These are phyloP conservation scores for Oplegnathus fasciatus DNA, from an alignment of 2,113 vertebrate species.

Conservation along the genomic window DNA sequence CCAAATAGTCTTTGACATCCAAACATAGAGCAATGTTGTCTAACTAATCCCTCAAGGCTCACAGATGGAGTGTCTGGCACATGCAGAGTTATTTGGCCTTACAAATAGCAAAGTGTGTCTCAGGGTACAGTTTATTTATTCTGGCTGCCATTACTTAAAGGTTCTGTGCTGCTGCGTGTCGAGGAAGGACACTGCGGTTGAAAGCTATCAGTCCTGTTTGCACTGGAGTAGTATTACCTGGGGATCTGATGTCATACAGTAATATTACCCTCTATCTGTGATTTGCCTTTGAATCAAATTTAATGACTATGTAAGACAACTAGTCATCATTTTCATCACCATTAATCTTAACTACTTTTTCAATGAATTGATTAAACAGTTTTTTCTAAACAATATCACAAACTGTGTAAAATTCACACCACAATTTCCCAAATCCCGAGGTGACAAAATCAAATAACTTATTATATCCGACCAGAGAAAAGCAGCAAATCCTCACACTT, in stretches of 20 bases:
- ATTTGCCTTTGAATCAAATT: too few species aligned
- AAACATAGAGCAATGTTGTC: constrained; percentile 10
- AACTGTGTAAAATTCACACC: not conserved
- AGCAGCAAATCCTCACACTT: not conserved
- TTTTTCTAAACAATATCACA: not conserved
- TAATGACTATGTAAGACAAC: too few species aligned
- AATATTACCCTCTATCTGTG: not conserved
- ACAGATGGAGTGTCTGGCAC: constrained; percentile 45
- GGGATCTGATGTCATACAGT: too few species aligned
- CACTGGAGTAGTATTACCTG: not conserved
- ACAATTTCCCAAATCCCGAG: too few species aligned
- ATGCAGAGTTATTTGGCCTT: constrained; percentile 23
- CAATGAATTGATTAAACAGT: not conserved
- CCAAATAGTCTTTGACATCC: constrained; percentile 31
- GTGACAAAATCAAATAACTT: not conserved
- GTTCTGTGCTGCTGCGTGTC: not conserved
- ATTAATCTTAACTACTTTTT: not conserved
- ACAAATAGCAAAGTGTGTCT: constrained; percentile 21
- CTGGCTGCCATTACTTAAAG: constrained; percentile 13
- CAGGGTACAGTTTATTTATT: constrained; percentile 26
- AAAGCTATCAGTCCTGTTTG: not conserved
- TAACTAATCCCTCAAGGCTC: constrained; percentile 12
- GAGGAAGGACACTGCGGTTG: not conserved
- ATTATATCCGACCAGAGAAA: not conserved
- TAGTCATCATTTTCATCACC: not conserved